Evolutionary conservation across 2,888 invertebrate species (phyloP), one percentile per base, ranked within the genome.

Genomic region (Halictus quadricinctus): DNA sequence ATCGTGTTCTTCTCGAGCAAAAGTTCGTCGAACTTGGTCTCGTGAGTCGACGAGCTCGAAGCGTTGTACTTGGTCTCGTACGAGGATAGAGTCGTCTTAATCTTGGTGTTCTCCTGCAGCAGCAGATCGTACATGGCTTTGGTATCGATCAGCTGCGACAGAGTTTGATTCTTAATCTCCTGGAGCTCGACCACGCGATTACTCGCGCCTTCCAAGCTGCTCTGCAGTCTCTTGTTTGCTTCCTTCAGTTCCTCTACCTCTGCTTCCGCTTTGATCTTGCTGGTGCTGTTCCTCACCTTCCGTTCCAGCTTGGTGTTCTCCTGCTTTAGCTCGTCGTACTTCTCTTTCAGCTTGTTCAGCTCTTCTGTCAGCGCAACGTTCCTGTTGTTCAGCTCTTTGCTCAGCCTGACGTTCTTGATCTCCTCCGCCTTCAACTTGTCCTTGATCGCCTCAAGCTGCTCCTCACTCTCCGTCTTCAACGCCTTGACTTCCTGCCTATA

Each of bases 271-370:
- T 88, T 90, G 7, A 91, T 90, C 54, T 96, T 95, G 81, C 95
- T 95, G 60, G 95, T 95, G 89, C 95, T 95, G 90, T 94, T 95
- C n/a, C 96, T 79, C 64, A 92, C 89, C 75, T 93, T 94, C 46
- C 88, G 88, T 5, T 89, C 79, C 29, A 94, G 81, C 73, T 95
- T 95, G 41, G 95, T 95, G 21, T 96, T 95, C 0, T 93, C 93
- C 70, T 93, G 94, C 5, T 95, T 94, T 5, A 96, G 91, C 29
- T 94, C 94, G 85, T 95, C 95, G 90, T 95, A 95, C 85, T 95
- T 95, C 58, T 95, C 95, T 2, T 95, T 95, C 84, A 95, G 95
- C 0, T 94, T 94, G 83, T 96, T 95, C 85, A 94, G 92, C 5
- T 96, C 93, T 64, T 93, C 94, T 73, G 94, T 80, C 79, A 96